Base-by-base conservation (phyloP, 2,888 invertebrate species). In the Napeogenes sylphis region DNA sequence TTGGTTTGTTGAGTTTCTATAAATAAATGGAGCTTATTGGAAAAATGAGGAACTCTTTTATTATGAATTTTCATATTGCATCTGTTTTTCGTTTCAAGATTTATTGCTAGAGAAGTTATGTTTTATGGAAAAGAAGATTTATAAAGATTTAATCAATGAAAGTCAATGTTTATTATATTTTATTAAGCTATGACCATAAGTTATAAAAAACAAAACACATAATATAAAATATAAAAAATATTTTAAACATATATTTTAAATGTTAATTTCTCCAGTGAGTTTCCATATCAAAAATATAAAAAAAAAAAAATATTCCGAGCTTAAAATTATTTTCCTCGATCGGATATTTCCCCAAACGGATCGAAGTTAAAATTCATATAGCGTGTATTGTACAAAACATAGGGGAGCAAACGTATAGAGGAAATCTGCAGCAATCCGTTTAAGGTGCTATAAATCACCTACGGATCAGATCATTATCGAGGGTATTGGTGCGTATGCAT, bases 371-470 rank as follows among this genome's bases (percentile, higher is more conserved):
- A 10, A 6, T 51, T 30, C 30, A 30, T 3, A 30, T 21, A 30
- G 30, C 3, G 51, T 51, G 30, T 51, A 51, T 30, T 30, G 51
- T 55, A 55, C 45, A 55, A 45, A 45, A 46, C 8, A 12, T 53
- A 45, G 53, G 60, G 57, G 61, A 63, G 61, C 59, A 56, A 55
- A 66, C 70, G 67, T 66, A 72, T 70, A 70, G 65, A 69, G 68
- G 70, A 78, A 81, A 83, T 84, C 78, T 81, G 77, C 77, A 76
- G 75, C 80, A 83, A 88, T 86, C 83, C 84, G 80, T 85, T 87
- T 86, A 85, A 82, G 81, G 81, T 78, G 81, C 79, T 82, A 88
- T 89, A 88, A 87, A 88, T 89, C 86, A 87, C 83, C 78, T 74
- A 63, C 68, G 73, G 81, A 81, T 82, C 78, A 74, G 76, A 68